Percentiles rank a stretch among this genome's conserved stretches.
Evolutionary conservation across 2,888 invertebrate species (phyloP).

Genomic region (Drosophila ustulata): DNA sequence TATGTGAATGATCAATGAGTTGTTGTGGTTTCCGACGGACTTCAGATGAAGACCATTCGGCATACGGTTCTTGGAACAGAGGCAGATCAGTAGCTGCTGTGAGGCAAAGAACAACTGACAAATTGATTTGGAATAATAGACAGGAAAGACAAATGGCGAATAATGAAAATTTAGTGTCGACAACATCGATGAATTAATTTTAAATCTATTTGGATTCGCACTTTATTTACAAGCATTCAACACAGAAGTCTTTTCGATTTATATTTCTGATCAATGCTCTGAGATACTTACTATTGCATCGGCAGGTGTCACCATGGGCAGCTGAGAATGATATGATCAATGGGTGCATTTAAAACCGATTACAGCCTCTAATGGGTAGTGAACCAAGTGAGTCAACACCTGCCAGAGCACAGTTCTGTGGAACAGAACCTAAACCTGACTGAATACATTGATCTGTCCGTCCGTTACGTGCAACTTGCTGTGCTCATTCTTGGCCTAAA

Average conservation of each 20-base stretch:
- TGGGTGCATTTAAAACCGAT: constrained; percentile 56
- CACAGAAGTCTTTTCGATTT: background rate
- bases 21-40: background rate
- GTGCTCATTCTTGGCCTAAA: constrained; percentile 67
- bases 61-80: constrained; percentile 27
- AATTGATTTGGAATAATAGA: constrained; percentile 23
- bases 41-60: constrained; percentile 15
- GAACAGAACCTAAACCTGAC: constrained; percentile 36
- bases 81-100: constrained; percentile 31
- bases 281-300: constrained; percentile 10
- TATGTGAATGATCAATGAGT: constrained; percentile 51
- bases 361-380: constrained; percentile 62
- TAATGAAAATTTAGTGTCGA: background rate
- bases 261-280: background rate
- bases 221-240: background rate
- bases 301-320: constrained; percentile 29
- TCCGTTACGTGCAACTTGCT: background rate
- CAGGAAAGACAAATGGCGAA: background rate
- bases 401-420: constrained; percentile 46
- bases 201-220: background rate
- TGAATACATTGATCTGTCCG: constrained; percentile 6
- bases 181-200: background rate
- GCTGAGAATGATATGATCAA: constrained; percentile 61
- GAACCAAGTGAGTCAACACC: constrained; percentile 75
- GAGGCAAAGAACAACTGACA: constrained; percentile 25